Evolutionary conservation across 2,113 vertebrate species (phyloP), one percentile per base, ranked within the genome.

Genomic region (Meleagris gallopavo): DNA sequence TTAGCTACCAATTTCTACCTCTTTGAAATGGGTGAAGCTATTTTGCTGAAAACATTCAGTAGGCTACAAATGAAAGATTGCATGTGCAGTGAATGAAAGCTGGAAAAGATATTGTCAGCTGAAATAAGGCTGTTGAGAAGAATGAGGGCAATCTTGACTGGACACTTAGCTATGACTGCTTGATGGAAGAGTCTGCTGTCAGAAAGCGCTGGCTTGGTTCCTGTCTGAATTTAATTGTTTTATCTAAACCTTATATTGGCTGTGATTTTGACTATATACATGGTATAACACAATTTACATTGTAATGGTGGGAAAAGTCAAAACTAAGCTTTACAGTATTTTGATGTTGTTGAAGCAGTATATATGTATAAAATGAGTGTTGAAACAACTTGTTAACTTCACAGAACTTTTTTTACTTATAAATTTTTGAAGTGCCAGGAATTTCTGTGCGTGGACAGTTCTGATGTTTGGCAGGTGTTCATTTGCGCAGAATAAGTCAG

Each of bases 71-170:
- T 20, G 24, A 80, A 46, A 38, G 34, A 62, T 24, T 62, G 48
- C 34, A 62, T 6, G 7, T 9, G 18, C 32, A 19, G 18, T 8
- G 34, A 14, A 25, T 55, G 55, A 40, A 21, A 55, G 41, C 24
- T 55, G 34, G 14, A 24, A 2, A 46, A 54, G 21, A 25, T 40
- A 65, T 8, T 7, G n/a, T 52, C n/a, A 55, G 17, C 22, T 70
- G 45, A 46, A 83, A 13, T 34, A 27, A 30, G 15, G 18, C 25
- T 10, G 25, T 50, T 18, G 2, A n/a, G 46, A 70, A 29, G 22
- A 24, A 19, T 16, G 9, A 16, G 4, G 19, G 20, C 4, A 0
- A 9, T 25, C 46, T 48, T 54, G 16, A 46, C 2, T 3, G 4
- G 14, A 30, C 5, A 34, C 7, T 21, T 24, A 27, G 12, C 41